Evolutionary conservation across 2,888 invertebrate species (phyloP).

Genomic region (Unio delphinus): DNA sequence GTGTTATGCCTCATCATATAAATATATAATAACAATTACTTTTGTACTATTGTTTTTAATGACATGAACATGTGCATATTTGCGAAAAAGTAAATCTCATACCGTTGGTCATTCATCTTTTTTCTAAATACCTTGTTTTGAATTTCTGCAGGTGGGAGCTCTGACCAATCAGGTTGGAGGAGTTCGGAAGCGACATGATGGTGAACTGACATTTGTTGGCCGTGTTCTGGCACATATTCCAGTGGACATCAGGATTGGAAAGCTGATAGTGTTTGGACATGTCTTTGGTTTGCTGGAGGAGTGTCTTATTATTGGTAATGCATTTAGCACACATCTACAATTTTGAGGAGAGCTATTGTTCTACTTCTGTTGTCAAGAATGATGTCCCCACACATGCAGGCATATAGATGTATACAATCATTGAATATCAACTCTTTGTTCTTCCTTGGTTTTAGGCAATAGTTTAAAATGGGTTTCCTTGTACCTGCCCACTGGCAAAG

Average conservation of each 20-base stretch:
- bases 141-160: conserved; percentile 81
- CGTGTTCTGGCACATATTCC: conserved; percentile 87
- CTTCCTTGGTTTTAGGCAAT: no score
- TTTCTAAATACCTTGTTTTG: not conserved
- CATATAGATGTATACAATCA: no score
- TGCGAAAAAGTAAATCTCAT: not conserved
- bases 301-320: conserved; percentile 82
- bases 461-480: no score
- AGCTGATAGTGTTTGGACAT: conserved; percentile 88
- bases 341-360: not conserved
- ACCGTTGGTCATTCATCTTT: not conserved
- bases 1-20: no score
- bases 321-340: not conserved
- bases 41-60: no score
- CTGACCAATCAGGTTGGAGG: conserved; percentile 78
- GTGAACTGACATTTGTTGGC: conserved; percentile 90
- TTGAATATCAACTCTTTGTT: no score
- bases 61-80: not conserved
- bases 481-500: no score
- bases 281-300: conserved; percentile 89
- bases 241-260: conserved; percentile 85
- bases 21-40: no score
- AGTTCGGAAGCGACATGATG: conserved; percentile 77
- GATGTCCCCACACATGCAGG: no score
- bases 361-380: not conserved